Conservation (phyloP, 2,113 vertebrate species). For the Clarias batrachus region DNA sequence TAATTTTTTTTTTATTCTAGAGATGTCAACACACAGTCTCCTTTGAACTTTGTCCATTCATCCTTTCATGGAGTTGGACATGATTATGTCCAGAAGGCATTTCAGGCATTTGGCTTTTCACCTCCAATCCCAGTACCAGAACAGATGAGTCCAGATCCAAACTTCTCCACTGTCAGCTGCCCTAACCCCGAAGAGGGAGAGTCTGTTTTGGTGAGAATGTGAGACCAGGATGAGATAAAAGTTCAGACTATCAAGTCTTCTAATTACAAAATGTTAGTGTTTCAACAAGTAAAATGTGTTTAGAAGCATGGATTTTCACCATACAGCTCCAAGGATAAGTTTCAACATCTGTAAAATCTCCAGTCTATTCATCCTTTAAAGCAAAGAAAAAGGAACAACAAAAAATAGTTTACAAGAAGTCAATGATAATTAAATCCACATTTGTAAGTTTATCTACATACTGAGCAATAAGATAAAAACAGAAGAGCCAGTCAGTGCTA, state of each 20-base stretch:
- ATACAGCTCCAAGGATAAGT: not conserved
- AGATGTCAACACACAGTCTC: constrained; percentile 77
- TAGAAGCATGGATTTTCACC: not conserved
- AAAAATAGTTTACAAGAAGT: not conserved
- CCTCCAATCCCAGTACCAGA: constrained; percentile 90
- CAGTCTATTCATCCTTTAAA: not conserved
- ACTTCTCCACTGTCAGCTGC: constrained; percentile 88
- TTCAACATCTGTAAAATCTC: not conserved
- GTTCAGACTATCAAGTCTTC: not conserved
- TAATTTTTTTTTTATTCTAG: constrained; percentile 58
- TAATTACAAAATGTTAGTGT: not conserved
- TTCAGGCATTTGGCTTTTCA: constrained; percentile 81
- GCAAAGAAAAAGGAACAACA: not conserved
- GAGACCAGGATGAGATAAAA: not conserved
- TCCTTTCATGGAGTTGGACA: constrained; percentile 95
- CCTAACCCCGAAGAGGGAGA: constrained; percentile 96
- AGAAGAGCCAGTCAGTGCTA: not conserved
- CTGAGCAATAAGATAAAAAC: not conserved
- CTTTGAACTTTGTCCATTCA: constrained; percentile 86
- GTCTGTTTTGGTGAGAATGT: constrained; percentile 82
- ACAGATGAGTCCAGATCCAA: constrained; percentile 90
- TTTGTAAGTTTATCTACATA: not conserved
- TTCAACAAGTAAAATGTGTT: not conserved
- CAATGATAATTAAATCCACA: not conserved
- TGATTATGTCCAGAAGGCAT: constrained; percentile 84